These are phyloP conservation scores for Malthinus flaveolus DNA, from an alignment of 2,888 invertebrate species.

Conservation along the genomic window DNA sequence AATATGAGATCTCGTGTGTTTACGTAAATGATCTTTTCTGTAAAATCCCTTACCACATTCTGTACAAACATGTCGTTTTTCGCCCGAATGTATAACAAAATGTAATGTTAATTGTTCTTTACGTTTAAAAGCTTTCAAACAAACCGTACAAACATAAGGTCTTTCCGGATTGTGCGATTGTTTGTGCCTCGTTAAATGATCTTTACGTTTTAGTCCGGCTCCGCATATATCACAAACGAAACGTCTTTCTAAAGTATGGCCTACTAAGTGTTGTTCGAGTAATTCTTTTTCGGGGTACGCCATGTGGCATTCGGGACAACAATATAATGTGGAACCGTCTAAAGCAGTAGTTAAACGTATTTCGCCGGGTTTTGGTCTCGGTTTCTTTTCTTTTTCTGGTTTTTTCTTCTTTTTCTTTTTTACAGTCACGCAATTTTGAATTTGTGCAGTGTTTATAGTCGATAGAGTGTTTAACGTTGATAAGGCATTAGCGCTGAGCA, in stretches of 20 bases:
- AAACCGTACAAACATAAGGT: slow-evolving; percentile 86
- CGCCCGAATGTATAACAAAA: slow-evolving; percentile 88
- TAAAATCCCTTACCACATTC: slow-evolving; percentile 91
- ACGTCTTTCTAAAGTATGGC: slow-evolving; percentile 81
- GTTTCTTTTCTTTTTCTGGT: slow-evolving; percentile 76
- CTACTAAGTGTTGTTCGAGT: slow-evolving; percentile 83
- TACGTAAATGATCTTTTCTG: slow-evolving; percentile 83
- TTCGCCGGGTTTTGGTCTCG: slow-evolving; percentile 82
- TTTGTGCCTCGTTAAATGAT: slow-evolving; percentile 84
- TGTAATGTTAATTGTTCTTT: slow-evolving; percentile 88
- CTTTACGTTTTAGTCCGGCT: slow-evolving; percentile 83
- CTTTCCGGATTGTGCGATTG: slow-evolving; percentile 87
- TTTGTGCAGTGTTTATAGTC: slow-evolving; percentile 53
- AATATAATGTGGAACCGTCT: slow-evolving; percentile 83
- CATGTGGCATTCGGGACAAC: slow-evolving; percentile 89
- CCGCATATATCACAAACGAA: slow-evolving; percentile 90
- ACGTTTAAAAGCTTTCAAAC: slow-evolving; percentile 85
- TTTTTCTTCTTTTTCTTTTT: slow-evolving; percentile 85
- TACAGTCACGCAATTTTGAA: slow-evolving; percentile 50
- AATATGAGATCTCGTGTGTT: slow-evolving; percentile 83
- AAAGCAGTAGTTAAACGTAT: slow-evolving; percentile 77
- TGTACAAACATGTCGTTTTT: slow-evolving; percentile 83
- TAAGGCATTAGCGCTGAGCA: slow-evolving; percentile 56
- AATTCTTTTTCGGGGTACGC: slow-evolving; percentile 84
- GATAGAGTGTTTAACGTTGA: slow-evolving; percentile 56